Evolutionary conservation across 2,888 invertebrate species (phyloP), one percentile per base, ranked within the genome.

Genomic region (Chorisops tibialis): DNA sequence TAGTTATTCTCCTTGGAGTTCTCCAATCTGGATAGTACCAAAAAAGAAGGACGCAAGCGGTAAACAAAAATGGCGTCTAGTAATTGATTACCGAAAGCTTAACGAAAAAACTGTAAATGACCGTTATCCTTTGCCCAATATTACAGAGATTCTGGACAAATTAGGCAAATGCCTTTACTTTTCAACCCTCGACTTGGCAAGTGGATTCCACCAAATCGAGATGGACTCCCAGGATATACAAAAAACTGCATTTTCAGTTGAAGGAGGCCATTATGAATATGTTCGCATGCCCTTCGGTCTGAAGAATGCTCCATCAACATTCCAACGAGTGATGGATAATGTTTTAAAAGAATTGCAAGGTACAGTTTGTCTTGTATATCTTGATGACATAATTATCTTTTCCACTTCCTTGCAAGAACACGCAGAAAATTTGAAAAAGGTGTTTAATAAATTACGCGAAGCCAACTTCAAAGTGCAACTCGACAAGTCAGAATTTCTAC

Each of bases 21-120:
- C 43, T 21, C 58, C 59, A 4, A 12, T 45, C 4, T 45, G 43
- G 43, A 45, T 45, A 11, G 43, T 45, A 18, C 43, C 43, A 45
- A 45, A 45, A 45, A 45, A 45, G 43, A 16, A 14, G 18, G 43
- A 45, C 16, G 16, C 43, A 5, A 45, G 43, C 12, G 51, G 60
- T 2, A 60, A n/a, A 9, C 47, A 61, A 18, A 63, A 70, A 67
- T 68, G 66, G 66, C 24, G 68, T 16, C 21, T 68, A 6, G 69
- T 69, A 1, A 54, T 68, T 14, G 69, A 70, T 38, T 69, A 66
- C 24, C 41, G 67, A 6, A 68, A 68, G 52, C 14, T 69, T 1
- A 68, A 70, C 52, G 67, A 69, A 30, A 65, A 66, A 47, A 68
- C 68, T 0, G 52, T 69, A 7, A 60, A 51, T n/a, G 67, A 67